phyloP scores from a whole-genome alignment of 2,888 invertebrate species.

The Oligia fasciuncula region DNA sequence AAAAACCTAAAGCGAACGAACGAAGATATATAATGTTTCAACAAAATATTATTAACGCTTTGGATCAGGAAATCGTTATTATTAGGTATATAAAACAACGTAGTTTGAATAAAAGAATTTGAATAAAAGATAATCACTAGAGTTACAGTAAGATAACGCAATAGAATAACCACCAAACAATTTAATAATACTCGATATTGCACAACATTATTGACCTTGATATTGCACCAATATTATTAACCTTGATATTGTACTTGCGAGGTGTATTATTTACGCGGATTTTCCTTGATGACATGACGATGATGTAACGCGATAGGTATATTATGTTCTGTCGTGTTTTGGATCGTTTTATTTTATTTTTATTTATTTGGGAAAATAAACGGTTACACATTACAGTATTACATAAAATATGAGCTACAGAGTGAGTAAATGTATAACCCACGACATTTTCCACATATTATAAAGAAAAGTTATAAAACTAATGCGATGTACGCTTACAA shows the following conservation, averaged over 20 bases:
- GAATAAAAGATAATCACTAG: not conserved
- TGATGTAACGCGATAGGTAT: not conserved
- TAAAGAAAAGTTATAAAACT: too few relatives aligned
- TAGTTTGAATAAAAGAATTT: not conserved
- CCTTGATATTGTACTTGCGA: not conserved
- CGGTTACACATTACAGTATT: too few relatives aligned
- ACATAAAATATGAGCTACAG: too few relatives aligned
- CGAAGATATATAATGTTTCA: not conserved
- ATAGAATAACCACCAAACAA: not conserved
- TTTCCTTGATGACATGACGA: not conserved
- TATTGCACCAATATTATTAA: not conserved
- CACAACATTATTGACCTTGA: not conserved
- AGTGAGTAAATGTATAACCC: too few relatives aligned
- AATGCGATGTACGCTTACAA: too few relatives aligned
- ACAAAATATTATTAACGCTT: too few relatives aligned
- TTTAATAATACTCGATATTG: not conserved
- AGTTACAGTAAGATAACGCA: not conserved
- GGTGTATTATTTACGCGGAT: not conserved
- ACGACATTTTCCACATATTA: too few relatives aligned
- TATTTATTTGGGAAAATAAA: too few relatives aligned
- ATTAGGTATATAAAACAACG: not conserved
- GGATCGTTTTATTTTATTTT: not conserved
- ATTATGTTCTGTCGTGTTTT: too few relatives aligned
- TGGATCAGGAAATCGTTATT: not conserved
- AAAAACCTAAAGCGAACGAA: slow-evolving; percentile 2